Conservation (phyloP, 1,140 invertebrate species). For the Hirudo medicinalis region DNA sequence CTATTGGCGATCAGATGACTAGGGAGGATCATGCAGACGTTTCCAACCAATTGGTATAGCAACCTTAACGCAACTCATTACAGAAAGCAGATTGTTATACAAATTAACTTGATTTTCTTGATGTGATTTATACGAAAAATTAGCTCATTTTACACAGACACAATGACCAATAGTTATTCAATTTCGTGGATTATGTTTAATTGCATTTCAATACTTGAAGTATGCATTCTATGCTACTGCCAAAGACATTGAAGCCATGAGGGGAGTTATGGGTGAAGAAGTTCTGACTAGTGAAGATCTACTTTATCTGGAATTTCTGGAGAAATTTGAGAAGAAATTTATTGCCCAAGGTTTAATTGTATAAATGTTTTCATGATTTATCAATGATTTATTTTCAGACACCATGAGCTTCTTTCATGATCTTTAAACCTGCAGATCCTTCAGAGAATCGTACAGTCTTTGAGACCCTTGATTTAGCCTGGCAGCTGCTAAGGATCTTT, state of each 20-base stretch:
- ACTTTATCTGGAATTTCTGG: neutral
- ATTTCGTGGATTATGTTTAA: no score
- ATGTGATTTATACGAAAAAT: neutral
- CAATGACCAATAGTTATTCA: no score
- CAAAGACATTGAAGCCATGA: conserved; percentile 11
- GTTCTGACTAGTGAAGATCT: neutral
- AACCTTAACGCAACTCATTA: no score
- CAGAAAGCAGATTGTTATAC: no score
- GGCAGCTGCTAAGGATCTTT: neutral
- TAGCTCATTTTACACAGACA: neutral
- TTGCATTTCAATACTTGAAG: neutral
- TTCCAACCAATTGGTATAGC: conserved; percentile 3
- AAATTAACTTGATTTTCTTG: neutral
- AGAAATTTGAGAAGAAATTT: conserved; percentile 5
- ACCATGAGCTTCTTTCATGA: neutral
- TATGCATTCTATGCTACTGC: conserved; percentile 6
- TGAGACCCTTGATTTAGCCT: conserved; percentile 3
- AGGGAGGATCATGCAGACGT: conserved; percentile 9
- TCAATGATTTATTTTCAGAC: neutral
- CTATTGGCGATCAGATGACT: neutral
- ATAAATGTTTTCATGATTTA: neutral
- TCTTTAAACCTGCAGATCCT: neutral
- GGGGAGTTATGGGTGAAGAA: conserved; percentile 1
- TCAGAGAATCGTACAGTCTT: neutral
- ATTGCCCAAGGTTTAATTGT: conserved; percentile 5